These are phyloP conservation scores for Thymallus thymallus DNA, from an alignment of 2,113 vertebrate species.

Conservation along the genomic window DNA sequence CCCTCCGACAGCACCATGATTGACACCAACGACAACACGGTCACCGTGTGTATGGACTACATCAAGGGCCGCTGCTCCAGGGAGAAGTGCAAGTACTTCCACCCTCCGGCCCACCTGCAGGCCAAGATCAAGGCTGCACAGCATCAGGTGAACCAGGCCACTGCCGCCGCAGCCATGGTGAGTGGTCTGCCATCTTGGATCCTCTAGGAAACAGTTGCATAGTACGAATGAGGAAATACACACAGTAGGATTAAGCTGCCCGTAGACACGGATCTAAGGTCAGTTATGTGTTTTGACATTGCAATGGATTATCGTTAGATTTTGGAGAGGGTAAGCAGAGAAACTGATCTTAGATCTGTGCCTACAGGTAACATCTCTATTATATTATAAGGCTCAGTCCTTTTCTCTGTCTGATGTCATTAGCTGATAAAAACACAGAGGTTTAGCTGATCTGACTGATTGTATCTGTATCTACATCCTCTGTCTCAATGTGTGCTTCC, in stretches of 20 bases:
- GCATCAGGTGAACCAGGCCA: slow-evolving; percentile 99
- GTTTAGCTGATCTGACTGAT: neutral
- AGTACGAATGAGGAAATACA: neutral
- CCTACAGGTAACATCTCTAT: neutral
- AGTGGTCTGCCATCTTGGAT: slow-evolving; percentile 65
- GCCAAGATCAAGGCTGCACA: slow-evolving; percentile 99
- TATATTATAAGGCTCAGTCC: neutral
- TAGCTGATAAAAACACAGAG: neutral
- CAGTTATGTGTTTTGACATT: neutral
- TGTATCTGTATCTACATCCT: slow-evolving; percentile 1
- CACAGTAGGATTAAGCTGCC: neutral
- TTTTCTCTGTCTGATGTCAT: neutral
- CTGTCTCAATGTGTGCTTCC: neutral
- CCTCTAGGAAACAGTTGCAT: neutral
- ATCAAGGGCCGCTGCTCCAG: slow-evolving; percentile 98
- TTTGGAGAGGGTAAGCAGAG: neutral
- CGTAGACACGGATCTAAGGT: neutral
- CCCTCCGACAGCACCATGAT: slow-evolving; percentile 98
- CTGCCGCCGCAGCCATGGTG: slow-evolving; percentile 96
- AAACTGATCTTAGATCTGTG: neutral
- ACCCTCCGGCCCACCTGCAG: slow-evolving; percentile 96
- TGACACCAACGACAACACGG: slow-evolving; percentile 97
- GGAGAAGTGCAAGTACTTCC: slow-evolving; percentile 99
- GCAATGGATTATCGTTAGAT: neutral
- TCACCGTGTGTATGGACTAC: slow-evolving; percentile 99